Evolutionary conservation across 2,113 vertebrate genomes (phyloP).

Genomic region (Acanthisitta chloris): DNA sequence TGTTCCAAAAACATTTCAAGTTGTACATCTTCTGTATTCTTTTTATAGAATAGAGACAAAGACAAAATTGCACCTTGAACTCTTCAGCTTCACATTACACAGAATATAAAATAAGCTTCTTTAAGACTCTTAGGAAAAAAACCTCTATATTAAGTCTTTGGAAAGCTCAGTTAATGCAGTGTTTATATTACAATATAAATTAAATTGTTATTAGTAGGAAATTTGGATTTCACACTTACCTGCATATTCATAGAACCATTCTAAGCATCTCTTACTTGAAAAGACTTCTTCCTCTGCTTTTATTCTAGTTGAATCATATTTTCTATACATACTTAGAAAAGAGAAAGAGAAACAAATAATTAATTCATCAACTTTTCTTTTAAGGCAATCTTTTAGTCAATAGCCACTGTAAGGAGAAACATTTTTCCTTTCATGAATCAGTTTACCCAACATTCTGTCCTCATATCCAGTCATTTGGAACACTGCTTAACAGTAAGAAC

Average conservation of each 20-base stretch:
- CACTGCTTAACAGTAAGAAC: background rate
- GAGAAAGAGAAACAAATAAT: constrained; percentile 32
- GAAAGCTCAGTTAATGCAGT: background rate
- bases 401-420: background rate
- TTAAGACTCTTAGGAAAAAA: background rate
- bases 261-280: constrained; percentile 96
- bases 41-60: background rate
- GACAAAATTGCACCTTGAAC: background rate
- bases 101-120: constrained; percentile 13
- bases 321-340: constrained; percentile 88
- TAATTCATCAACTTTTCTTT: background rate
- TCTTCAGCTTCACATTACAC: constrained; percentile 17
- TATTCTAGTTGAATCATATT: constrained; percentile 91
- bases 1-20: background rate
- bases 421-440: background rate
- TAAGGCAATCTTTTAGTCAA: background rate
- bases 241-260: constrained; percentile 99
- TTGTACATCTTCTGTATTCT: background rate
- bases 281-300: constrained; percentile 91
- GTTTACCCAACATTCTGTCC: background rate
- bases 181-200: background rate
- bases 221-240: constrained; percentile 73
- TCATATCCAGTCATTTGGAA: background rate
- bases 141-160: background rate
- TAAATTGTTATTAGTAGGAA: background rate